Evolutionary conservation across 2,113 vertebrate species (phyloP).

Genomic region (Heptranchias perlo): DNA sequence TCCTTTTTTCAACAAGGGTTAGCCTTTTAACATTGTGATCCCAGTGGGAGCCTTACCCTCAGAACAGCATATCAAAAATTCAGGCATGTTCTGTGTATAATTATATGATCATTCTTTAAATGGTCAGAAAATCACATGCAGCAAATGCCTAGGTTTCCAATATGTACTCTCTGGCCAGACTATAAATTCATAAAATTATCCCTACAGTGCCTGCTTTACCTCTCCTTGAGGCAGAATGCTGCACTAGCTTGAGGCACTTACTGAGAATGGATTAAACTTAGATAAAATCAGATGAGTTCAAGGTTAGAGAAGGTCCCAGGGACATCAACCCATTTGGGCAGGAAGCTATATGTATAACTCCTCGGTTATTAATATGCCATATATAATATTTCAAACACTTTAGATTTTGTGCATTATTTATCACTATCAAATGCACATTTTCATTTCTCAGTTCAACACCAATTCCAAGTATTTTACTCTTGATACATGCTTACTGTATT

Average conservation of each 20-base stretch:
- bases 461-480: background rate
- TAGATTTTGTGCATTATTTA: background rate
- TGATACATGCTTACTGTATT: background rate
- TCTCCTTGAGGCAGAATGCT: background rate
- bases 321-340: background rate
- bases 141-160: no score
- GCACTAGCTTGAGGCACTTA: background rate
- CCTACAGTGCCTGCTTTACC: background rate
- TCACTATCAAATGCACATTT: background rate
- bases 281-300: background rate
- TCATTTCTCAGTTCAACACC: background rate
- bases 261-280: background rate
- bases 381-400: background rate
- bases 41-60: no score
- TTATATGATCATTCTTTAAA: no score
- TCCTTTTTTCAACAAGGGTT: no score
- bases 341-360: background rate
- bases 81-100: no score
- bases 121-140: no score
- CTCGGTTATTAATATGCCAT: background rate
- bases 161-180: no score
- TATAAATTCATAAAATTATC: no score
- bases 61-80: no score
- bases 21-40: no score
- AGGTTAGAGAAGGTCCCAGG: background rate